Evolutionary conservation across 2,888 invertebrate species (phyloP), one percentile per base, ranked within the genome.

Genomic region (Dasypolia templi): DNA sequence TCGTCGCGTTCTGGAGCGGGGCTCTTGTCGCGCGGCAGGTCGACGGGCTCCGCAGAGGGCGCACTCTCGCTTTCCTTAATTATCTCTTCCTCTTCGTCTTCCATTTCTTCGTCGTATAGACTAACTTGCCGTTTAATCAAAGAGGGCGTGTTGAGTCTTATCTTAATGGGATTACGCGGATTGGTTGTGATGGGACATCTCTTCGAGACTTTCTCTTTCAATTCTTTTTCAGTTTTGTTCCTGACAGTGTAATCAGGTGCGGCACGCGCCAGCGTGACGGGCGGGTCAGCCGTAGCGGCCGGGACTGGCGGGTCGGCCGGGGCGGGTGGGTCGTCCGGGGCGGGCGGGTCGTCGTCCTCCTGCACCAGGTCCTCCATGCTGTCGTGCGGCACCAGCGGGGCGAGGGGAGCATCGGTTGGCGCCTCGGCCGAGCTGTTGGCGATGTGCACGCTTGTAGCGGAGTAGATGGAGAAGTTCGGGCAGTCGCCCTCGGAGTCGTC

Each of bases 391-490:
- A 51, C 26, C 6, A 19, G 81, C 62, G 74, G 68, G 11, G 86
- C 80, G 32, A 85, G 78, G 79, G 77, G 67, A 77, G 75, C 84
- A 63, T 74, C 77, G 62, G 76, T 56, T 12, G 87, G 83, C 22
- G 77, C 66, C 29, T 87, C 87, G 44, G 85, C 87, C 42, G 84
- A 22, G 78, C 95, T 96, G 84, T 97, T 96, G 1, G 98, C 98
- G 67, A 98, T 97, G 84, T 97, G 97, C 89, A 98, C 97, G 77
- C 98, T 98, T 87, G 98, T 97, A 14, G 98, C 97, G 0, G 98
- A 98, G 93, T 98, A 98, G 83, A 98, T 98, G 19, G 98, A 98
- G 92, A 98, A 98, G 92, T 98, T 98, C 7, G 98, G 98, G 92
- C 98, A 98, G 86, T 98, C 98, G 1, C 98, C 97, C 71, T 97